Evolutionary conservation across 2,113 vertebrate species (phyloP).

Genomic region (Lethenteron camtschaticum): DNA sequence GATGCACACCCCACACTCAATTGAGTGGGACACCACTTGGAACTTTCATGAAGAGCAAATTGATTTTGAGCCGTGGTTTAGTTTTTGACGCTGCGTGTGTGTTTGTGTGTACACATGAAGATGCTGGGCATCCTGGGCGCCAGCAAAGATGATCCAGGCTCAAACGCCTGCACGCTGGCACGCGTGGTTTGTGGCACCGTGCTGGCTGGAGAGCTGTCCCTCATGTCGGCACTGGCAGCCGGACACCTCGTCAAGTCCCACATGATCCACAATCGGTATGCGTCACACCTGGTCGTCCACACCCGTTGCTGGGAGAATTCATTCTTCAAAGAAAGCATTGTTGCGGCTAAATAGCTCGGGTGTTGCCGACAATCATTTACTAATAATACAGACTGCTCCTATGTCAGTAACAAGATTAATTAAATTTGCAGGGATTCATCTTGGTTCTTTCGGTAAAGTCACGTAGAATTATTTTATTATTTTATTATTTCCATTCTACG

Average conservation of each 20-base stretch:
- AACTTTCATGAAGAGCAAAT: neutral
- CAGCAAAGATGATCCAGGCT: slow-evolving; percentile 45
- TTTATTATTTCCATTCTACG: no score
- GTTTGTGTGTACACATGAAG: slow-evolving; percentile 20
- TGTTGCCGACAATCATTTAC: no score
- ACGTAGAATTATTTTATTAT: no score
- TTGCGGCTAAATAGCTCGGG: no score
- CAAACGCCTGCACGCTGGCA: slow-evolving; percentile 73
- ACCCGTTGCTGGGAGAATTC: no score
- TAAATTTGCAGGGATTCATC: no score
- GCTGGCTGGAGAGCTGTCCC: slow-evolving; percentile 73
- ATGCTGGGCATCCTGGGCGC: slow-evolving; percentile 86
- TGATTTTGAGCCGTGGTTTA: neutral
- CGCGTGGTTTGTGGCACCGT: slow-evolving; percentile 70
- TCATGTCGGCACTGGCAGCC: slow-evolving; percentile 71
- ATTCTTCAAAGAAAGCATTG: no score
- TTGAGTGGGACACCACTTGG: neutral
- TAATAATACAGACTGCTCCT: no score
- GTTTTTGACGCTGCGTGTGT: neutral
- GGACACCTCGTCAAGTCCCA: slow-evolving; percentile 90
- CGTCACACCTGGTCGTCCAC: no score
- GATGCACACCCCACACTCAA: neutral
- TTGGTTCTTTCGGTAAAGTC: no score
- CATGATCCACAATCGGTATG: slow-evolving; percentile 84
- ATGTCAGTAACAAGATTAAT: no score